These are phyloP conservation scores for Hyperopisus bebe DNA, from an alignment of 2,113 vertebrate genomes.

Conservation along the genomic window DNA sequence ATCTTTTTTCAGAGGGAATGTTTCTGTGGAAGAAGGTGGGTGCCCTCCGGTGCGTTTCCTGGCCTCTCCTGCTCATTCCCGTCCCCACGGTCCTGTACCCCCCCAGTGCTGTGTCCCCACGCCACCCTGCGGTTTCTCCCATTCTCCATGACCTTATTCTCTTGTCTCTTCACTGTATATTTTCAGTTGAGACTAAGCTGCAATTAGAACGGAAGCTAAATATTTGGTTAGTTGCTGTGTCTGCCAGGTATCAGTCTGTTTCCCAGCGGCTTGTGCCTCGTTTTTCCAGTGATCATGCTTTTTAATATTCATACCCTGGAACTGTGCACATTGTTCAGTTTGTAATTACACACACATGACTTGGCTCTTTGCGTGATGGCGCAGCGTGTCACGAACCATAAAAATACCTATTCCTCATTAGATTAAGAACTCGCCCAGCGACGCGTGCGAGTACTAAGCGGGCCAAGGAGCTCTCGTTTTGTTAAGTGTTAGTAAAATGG, in stretches of 20 bases:
- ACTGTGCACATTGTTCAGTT: conserved; percentile 16
- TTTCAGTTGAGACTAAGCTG: conserved; percentile 30
- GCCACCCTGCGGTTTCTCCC: not conserved
- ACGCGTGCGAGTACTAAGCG: conserved; percentile 33
- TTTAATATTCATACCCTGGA: conserved; percentile 39
- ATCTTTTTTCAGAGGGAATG: conserved; percentile 91
- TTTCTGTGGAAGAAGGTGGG: conserved; percentile 93
- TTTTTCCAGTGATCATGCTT: conserved; percentile 28
- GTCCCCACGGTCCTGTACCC: too few species aligned
- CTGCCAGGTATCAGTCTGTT: conserved; percentile 24
- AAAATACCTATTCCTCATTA: conserved; percentile 38
- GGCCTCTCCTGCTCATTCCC: not conserved
- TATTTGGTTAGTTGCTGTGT: conserved; percentile 34
- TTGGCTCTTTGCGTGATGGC: conserved; percentile 33
- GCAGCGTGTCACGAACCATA: conserved; percentile 31
- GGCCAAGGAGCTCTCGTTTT: not conserved
- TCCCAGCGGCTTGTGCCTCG: conserved; percentile 1
- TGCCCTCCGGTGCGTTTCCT: not conserved
- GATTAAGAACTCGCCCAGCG: not conserved
- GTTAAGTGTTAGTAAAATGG: not conserved
- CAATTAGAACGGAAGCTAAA: conserved; percentile 40
- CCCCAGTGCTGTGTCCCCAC: not conserved
- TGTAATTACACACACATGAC: conserved; percentile 33
- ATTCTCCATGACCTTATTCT: conserved; percentile 23
- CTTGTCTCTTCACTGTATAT: conserved; percentile 16